Percentiles rank a stretch among this genome's conserved stretches.
Evolutionary conservation across 2,113 vertebrate genomes (phyloP).

Genomic region (Megaptera novaeangliae): DNA sequence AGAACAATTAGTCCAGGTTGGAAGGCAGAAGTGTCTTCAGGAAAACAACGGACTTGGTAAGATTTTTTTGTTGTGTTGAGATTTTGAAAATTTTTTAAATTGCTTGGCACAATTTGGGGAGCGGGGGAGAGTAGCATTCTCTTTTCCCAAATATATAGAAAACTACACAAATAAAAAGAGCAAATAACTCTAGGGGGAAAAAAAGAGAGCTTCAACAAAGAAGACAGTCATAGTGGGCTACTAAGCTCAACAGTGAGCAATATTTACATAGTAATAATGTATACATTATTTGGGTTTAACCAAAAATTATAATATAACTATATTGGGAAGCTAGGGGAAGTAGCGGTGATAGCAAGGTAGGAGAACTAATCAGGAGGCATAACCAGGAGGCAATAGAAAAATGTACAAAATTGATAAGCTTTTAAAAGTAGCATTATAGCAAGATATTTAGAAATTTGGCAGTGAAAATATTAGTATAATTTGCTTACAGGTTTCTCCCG

Average conservation of each 20-base stretch:
- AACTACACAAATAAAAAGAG: neutral
- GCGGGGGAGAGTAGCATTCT: neutral
- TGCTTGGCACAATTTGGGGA: neutral
- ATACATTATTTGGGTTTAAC: neutral
- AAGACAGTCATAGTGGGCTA: neutral
- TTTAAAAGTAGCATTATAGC: neutral
- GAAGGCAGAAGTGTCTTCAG: neutral
- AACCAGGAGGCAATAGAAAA: neutral
- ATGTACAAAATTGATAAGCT: neutral
- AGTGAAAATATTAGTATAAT: neutral
- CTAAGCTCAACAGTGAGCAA: neutral
- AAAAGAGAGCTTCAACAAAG: neutral
- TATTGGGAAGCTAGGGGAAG: neutral
- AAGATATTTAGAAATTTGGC: neutral
- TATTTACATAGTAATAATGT: neutral
- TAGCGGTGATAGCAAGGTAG: neutral
- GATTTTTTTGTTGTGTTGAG: neutral
- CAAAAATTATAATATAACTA: neutral
- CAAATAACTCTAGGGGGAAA: neutral
- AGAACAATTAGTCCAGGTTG: neutral
- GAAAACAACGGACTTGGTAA: neutral
- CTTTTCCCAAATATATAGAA: neutral
- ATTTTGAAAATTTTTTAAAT: neutral
- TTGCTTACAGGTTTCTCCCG: neutral
- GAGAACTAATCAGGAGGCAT: neutral